phyloP scores from a whole-genome alignment of 2,113 vertebrate genomes.

The Emydura subglobosa region DNA sequence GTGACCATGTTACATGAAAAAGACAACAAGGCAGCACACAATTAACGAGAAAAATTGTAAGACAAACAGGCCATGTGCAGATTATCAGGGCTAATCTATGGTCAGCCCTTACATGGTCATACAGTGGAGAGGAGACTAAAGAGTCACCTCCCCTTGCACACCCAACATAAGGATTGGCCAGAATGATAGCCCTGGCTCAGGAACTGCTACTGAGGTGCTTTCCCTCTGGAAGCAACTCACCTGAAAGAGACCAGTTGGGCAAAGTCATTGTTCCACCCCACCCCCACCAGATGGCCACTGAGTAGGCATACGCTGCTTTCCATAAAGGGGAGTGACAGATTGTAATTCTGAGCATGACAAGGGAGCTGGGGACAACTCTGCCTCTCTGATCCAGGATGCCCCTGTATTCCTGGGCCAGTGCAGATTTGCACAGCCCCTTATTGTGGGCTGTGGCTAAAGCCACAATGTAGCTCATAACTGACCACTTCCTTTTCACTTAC shows the following conservation, averaged over 20 bases:
- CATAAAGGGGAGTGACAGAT: neutral
- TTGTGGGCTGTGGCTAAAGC: neutral
- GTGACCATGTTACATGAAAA: neutral
- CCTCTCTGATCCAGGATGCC: neutral
- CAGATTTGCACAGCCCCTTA: neutral
- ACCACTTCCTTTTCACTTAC: neutral
- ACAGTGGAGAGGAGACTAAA: neutral
- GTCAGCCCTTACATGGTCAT: neutral
- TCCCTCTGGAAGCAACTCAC: neutral
- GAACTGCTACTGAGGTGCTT: neutral
- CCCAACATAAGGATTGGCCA: neutral
- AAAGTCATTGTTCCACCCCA: neutral
- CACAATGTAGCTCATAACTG: neutral
- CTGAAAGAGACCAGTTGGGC: neutral
- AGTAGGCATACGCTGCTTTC: neutral
- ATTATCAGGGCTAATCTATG: neutral
- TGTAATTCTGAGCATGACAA: neutral
- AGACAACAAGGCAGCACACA: neutral
- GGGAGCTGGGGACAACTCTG: neutral
- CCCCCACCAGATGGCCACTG: neutral
- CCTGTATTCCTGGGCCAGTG: neutral
- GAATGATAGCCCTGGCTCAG: rapidly evolving
- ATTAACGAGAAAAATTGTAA: neutral
- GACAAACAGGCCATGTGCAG: neutral
- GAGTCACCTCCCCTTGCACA: neutral